Conservation (phyloP, 1,140 invertebrate species). For the Onthophagus taurus region DNA sequence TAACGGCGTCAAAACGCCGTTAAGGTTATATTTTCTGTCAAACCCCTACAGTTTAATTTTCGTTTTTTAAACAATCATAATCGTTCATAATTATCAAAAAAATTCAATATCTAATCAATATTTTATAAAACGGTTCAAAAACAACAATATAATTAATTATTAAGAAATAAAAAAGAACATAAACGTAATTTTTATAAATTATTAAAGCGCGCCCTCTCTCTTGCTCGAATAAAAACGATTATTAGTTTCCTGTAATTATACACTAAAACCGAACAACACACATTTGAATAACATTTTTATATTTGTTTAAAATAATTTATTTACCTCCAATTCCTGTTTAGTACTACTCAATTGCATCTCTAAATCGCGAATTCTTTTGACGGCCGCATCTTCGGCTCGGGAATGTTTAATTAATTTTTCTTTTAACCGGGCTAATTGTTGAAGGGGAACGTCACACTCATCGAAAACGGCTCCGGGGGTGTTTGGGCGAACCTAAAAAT, state of each 20-base stretch:
- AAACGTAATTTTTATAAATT: no score
- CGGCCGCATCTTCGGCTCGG: slow-evolving; percentile 60
- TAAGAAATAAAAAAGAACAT: no score
- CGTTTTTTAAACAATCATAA: background rate
- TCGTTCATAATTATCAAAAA: background rate
- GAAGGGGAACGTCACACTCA: slow-evolving; percentile 34
- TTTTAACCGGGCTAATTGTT: slow-evolving; percentile 45
- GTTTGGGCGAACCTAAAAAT: slow-evolving; percentile 24
- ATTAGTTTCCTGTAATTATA: no score
- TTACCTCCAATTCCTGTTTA: slow-evolving; percentile 55
- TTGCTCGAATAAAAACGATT: no score
- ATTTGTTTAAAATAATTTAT: slow-evolving; percentile 18
- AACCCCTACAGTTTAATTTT: background rate
- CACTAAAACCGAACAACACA: background rate
- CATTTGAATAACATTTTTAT: slow-evolving; percentile 8
- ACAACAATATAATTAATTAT: no score
- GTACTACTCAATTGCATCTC: slow-evolving; percentile 57
- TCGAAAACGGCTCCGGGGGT: slow-evolving; percentile 24
- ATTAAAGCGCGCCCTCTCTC: no score
- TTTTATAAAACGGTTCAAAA: background rate
- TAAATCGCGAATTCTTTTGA: slow-evolving; percentile 63
- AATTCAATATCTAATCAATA: background rate
- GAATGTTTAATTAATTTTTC: slow-evolving; percentile 56
- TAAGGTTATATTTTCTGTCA: background rate
- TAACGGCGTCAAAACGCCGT: background rate